Percentiles rank a stretch among this genome's conserved stretches.
Evolutionary conservation across 2,888 invertebrate species (phyloP).

Genomic region (Eueremaeus valkanovi): DNA sequence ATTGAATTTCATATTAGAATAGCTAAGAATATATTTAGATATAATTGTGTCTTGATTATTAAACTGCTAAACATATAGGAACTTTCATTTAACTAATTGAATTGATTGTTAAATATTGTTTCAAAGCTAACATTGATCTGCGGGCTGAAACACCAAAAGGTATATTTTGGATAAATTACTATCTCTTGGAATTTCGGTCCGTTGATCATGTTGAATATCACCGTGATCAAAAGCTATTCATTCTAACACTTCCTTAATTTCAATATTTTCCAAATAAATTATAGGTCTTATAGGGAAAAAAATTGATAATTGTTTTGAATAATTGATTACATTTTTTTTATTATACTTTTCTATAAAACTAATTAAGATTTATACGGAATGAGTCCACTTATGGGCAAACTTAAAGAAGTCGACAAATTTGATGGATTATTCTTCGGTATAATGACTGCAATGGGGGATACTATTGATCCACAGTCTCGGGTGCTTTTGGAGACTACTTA

Average conservation of each 20-base stretch:
- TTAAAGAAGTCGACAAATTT: slow-evolving; percentile 73
- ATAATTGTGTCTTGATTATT: not conserved
- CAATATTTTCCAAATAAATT: not conserved
- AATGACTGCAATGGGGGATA: slow-evolving; percentile 81
- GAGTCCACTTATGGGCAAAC: slow-evolving; percentile 63
- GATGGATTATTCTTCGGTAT: slow-evolving; percentile 87
- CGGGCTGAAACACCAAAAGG: not conserved
- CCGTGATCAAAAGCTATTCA: not conserved
- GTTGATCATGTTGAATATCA: not conserved
- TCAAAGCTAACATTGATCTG: not conserved
- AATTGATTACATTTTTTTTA: not conserved
- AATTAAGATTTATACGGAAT: slow-evolving; percentile 66
- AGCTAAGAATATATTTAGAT: not conserved
- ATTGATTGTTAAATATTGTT: not conserved
- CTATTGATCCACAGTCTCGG: slow-evolving; percentile 87
- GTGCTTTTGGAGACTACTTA: slow-evolving; percentile 54
- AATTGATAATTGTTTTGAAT: no score
- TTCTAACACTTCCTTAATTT: not conserved
- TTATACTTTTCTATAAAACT: not conserved
- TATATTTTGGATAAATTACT: not conserved
- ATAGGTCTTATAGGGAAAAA: not conserved
- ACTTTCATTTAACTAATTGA: not conserved
- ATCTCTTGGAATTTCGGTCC: slow-evolving; percentile 20
- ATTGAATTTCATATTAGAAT: not conserved
- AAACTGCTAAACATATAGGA: not conserved